Evolutionary conservation across 1,140 invertebrate species (phyloP).

Genomic region (Drosophila parvula): DNA sequence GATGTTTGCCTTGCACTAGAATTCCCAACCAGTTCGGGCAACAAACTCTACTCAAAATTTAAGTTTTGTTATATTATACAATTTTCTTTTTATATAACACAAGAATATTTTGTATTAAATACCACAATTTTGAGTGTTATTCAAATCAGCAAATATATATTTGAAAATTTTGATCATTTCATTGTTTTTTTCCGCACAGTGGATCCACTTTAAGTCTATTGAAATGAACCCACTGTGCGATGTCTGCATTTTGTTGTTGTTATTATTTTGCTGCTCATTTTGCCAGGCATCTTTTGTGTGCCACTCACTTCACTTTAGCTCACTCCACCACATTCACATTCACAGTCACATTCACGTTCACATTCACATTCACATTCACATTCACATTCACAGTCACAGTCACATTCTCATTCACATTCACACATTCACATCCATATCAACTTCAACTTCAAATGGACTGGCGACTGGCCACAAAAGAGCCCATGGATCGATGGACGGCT

Average conservation of each 20-base stretch:
- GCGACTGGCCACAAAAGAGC: conserved; percentile 50
- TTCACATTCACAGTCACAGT: conserved; percentile 1
- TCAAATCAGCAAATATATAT: neutral
- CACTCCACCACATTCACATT: conserved; percentile 23
- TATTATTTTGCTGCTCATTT: conserved; percentile 20
- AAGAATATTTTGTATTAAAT: too few species aligned
- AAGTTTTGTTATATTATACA: too few species aligned
- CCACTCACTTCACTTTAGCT: conserved; percentile 37
- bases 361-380: too few species aligned
- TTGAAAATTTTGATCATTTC: neutral
- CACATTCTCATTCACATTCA: conserved; percentile 3
- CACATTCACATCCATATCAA: conserved; percentile 15
- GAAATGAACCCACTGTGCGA: conserved; percentile 12
- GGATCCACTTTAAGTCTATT: neutral
- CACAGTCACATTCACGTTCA: conserved; percentile 12
- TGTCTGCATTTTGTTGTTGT: conserved; percentile 1
- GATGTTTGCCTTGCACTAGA: too few species aligned
- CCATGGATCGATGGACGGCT: conserved; percentile 38
- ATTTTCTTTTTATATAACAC: too few species aligned
- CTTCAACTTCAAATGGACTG: conserved; percentile 34
- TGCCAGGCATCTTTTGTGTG: conserved; percentile 49
- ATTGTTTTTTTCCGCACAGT: neutral
- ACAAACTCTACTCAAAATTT: too few species aligned
- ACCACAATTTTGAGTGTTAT: too few species aligned
- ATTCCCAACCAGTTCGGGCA: too few species aligned